Conservation (phyloP, 2,797 vertebrate genomes). For the Chloroceryle inda region DNA sequence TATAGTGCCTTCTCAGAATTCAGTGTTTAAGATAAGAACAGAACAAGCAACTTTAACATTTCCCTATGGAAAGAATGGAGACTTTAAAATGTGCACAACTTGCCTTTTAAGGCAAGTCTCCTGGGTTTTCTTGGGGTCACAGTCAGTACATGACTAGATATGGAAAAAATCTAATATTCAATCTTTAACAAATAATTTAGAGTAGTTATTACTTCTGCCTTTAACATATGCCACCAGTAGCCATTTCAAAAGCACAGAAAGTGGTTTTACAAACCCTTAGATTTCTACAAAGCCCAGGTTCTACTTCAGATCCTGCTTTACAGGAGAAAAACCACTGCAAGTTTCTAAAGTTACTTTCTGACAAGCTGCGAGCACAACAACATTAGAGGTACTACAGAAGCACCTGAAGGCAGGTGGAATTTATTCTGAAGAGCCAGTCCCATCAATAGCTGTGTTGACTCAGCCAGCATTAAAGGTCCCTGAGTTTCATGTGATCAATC, state of each 20-base stretch:
- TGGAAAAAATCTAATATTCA: neutral
- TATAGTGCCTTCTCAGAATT: neutral
- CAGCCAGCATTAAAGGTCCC: neutral
- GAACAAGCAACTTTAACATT: neutral
- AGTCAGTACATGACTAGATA: neutral
- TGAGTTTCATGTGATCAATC: neutral
- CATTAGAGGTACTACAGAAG: neutral
- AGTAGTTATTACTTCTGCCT: neutral
- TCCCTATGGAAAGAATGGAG: neutral
- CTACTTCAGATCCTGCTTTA: neutral
- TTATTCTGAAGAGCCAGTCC: neutral
- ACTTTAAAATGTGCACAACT: neutral
- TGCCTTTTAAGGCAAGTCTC: neutral
- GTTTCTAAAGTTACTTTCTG: neutral
- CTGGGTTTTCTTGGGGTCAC: neutral
- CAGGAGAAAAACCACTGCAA: neutral
- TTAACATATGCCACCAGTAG: neutral
- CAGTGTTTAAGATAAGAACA: neutral
- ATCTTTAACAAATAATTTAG: neutral
- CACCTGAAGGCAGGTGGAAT: neutral
- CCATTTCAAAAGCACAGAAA: neutral
- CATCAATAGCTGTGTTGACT: neutral
- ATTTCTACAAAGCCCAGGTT: neutral
- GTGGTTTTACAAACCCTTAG: neutral
- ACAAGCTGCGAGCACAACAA: neutral